Evolutionary conservation across 2,113 vertebrate genomes (phyloP).

Genomic region (Ciconia boyciana): DNA sequence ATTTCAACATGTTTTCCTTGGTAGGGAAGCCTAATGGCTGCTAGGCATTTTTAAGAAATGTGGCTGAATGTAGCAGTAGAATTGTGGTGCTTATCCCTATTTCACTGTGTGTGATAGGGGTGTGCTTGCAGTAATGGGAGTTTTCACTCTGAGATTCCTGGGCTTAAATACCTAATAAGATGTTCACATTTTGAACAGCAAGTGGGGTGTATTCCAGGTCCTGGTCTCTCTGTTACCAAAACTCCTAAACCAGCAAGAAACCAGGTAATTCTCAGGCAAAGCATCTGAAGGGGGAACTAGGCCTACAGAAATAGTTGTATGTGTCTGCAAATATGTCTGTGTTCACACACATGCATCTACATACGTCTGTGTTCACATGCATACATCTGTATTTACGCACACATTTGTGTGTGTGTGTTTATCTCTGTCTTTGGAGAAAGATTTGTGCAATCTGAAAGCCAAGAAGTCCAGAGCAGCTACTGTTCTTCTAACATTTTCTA

Average conservation of each 20-base stretch:
- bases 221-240: background rate
- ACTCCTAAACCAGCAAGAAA: background rate
- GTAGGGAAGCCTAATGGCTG: background rate
- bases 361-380: background rate
- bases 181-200: background rate
- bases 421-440: background rate
- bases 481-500: background rate
- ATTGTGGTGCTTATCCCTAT: background rate
- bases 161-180: background rate
- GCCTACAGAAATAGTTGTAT: background rate
- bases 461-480: background rate
- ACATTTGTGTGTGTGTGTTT: no score
- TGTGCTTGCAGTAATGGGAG: background rate
- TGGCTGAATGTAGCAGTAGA: background rate
- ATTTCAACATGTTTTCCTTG: background rate
- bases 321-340: background rate
- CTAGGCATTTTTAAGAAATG: background rate
- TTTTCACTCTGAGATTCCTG: background rate
- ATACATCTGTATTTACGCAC: background rate
- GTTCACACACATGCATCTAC: accelerated
- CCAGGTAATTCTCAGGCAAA: background rate
- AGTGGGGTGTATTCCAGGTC: background rate
- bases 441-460: background rate
- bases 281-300: background rate
- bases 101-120: background rate